phyloP scores from a whole-genome alignment of 2,888 invertebrate genomes.

The Pristionchus entomophagus region DNA sequence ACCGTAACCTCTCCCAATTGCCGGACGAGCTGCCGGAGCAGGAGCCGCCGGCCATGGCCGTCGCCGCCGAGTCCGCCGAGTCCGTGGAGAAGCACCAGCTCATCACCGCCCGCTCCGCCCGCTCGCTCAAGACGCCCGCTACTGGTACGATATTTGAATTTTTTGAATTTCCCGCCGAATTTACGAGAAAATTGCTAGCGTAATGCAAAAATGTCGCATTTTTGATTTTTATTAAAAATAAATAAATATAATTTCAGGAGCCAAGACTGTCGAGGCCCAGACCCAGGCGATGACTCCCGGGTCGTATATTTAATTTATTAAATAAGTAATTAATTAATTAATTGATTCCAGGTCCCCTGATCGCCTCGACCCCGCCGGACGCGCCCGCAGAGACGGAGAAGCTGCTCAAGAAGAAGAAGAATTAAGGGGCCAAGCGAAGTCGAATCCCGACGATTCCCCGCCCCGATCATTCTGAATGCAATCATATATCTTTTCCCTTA shows the following conservation, averaged over 20 bases:
- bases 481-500: no score
- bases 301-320: background rate
- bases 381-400: background rate
- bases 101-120: background rate
- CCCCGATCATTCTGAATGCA: no score
- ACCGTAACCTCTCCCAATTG: no score
- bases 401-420: background rate
- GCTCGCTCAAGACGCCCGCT: no score
- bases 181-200: background rate
- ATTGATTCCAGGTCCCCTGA: no score
- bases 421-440: no score
- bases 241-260: no score
- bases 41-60: background rate
- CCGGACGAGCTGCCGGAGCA: background rate
- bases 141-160: background rate
- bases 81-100: background rate
- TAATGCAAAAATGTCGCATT: background rate
- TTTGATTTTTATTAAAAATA: background rate
- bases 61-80: background rate
- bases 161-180: background rate
- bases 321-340: background rate
- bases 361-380: no score
- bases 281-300: background rate
- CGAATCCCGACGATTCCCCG: no score
- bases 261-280: background rate